phyloP scores from a whole-genome alignment of 1,140 invertebrate genomes.

The Lepeophtheirus salmonis region DNA sequence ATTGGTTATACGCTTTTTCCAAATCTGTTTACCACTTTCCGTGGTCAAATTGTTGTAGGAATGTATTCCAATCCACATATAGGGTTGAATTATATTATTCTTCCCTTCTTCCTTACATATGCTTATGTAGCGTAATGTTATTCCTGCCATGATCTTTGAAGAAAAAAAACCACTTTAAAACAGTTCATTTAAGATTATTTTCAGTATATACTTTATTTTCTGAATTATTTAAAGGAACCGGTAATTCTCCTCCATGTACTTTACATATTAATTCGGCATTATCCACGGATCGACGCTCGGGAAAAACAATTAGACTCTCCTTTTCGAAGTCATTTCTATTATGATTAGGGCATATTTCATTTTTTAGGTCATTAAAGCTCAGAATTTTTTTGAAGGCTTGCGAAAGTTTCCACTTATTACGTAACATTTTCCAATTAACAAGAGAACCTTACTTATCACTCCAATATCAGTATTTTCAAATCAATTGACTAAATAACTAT shows the following conservation, averaged over 20 bases:
- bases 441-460: background rate
- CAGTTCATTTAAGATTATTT: background rate
- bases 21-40: background rate
- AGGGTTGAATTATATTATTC: background rate
- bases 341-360: background rate
- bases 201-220: background rate
- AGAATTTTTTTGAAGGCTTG: background rate
- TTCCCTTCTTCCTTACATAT: constrained; percentile 4
- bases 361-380: background rate
- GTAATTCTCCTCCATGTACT: background rate
- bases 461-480: no score
- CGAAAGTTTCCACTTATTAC: background rate
- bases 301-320: background rate
- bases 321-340: background rate
- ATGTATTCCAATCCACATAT: background rate
- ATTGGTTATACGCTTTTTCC: background rate
- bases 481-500: no score
- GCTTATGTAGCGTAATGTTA: background rate
- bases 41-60: background rate
- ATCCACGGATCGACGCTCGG: constrained; percentile 1
- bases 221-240: background rate
- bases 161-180: background rate
- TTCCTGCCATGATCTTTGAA: background rate
- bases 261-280: background rate
- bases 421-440: background rate